Conservation (phyloP, 2,113 vertebrate genomes). For the Cygnus buccinator region DNA sequence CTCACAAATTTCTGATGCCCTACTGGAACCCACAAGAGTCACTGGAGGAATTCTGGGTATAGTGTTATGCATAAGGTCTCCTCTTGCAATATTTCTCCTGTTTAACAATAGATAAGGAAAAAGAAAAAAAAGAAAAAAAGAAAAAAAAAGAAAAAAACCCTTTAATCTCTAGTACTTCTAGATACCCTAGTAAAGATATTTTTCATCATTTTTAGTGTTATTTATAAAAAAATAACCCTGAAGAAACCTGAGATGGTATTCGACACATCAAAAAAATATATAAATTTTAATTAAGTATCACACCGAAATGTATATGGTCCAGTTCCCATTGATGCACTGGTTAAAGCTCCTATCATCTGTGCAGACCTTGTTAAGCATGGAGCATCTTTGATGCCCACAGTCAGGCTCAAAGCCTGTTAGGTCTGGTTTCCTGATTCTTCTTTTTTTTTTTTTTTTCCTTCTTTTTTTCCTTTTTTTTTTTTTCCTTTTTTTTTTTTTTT, state of each 20-base stretch:
- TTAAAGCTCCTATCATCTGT: not conserved
- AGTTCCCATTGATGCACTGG: not conserved
- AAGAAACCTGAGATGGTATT: not conserved
- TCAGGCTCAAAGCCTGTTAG: not conserved
- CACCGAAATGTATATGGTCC: not conserved
- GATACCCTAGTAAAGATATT: not conserved
- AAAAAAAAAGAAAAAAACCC: not conserved
- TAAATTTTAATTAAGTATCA: not conserved
- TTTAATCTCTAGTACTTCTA: not conserved
- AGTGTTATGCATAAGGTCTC: not conserved
- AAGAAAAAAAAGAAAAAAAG: not conserved
- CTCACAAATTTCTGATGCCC: not conserved
- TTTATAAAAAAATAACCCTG: accelerated
- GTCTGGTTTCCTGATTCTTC: not conserved
- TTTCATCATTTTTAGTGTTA: not conserved
- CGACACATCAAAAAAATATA: not conserved
- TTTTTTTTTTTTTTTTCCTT: too few relatives aligned
- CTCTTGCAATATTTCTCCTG: not conserved
- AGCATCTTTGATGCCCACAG: not conserved
- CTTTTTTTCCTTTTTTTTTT: not conserved
- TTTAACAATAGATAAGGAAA: not conserved
- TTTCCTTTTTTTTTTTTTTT: not conserved
- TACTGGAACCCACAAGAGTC: not conserved
- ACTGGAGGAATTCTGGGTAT: not conserved
- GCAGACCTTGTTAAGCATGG: not conserved